Evolutionary conservation across 2,113 vertebrate genomes (phyloP), one percentile per base, ranked within the genome.

Genomic region (Siniperca chuatsi): DNA sequence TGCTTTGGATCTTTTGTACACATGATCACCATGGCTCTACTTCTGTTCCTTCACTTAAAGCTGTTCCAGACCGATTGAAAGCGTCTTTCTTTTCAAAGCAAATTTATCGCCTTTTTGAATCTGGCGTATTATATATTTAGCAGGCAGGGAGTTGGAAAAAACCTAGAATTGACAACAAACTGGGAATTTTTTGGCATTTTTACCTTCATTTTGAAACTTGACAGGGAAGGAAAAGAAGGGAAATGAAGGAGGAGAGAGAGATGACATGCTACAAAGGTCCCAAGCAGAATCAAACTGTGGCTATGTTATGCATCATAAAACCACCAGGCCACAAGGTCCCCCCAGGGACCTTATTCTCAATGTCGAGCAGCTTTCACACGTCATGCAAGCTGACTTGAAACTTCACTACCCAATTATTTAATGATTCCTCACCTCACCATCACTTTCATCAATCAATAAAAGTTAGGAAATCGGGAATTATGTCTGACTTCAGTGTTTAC

Each of bases 1-100:
- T 12, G 0, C 46, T 62, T 92, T 89, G 78, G 87, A 91, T 93
- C 83, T 88, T 83, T 71, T 52, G 29, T 23, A 33, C 16, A 37
- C 21, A 21, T 12, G 55, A 73, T 75, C 20, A 25, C 46, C 42
- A 23, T 1, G 65, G 50, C 67, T 83, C 75, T 55, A 83, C 79
- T 87, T 84, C 79, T 77, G 79, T 78, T 64, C 25, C 20, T 62
- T 74, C 62, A 62, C 68, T 64, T 61, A 85, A 82, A 86, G 42
- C 42, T 55, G 9, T 67, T 77, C 78, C 71, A 78, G 72, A 82
- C 54, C 46, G 60, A 71, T 58, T 79, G 66, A 89, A 82, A 78
- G 54, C 35, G 0, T 75, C 25, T 83, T 73, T 54, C 60, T 77
- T 82, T 91, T 86, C 77, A 90, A 84, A 86, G 75, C 48, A 64